Evolutionary conservation across 1,140 invertebrate genomes (phyloP), one percentile per base, ranked within the genome.

Genomic region (Pemphigus obesinymphae): DNA sequence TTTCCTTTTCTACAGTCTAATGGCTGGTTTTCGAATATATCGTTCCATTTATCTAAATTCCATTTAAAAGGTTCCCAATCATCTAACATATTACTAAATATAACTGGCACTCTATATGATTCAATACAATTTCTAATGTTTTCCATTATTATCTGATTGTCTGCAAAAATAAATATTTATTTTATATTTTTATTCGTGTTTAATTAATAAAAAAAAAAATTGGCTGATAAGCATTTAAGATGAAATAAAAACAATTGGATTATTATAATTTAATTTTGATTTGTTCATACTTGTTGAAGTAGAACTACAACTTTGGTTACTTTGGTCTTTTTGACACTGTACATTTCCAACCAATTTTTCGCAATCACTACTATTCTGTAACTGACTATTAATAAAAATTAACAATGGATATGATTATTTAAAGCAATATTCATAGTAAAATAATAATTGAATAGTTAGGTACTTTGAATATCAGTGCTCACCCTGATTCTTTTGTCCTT

Each of bases 61-160:
- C 78, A 83, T 43, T 63, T 82, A 23, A 83, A 78, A 1, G 45
- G 50, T 58, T 83, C 58, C 82, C 82, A 83, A 55, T 83, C 75
- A 80, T 80, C 66, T 23, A 81, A 26, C 45, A 70, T 55, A 63
- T 82, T 43, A 40, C 40, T 20, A 40, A 82, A 82, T 45, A 82
- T 1, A 3, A 82, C 70, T 11, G 82, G 82, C 15, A 61, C 23
- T 37, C 4, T 37, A 31, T 73, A 76, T 20, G 61, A 66, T 78
- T 68, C 45, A n/a, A 82, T 82, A 26, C 78, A 17, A 2, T 78
- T 13, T 76, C 43, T 75, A 37, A 75, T 78, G 13, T 26, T 72
- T 17, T 26, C 23, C 40, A 72, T 72, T 17, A 31, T 48, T 31
- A 7, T 8, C 3, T 20, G 11, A 20, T 17, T 34, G 48, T 31